These are phyloP conservation scores for Cyphomyrus discorhynchus DNA, from an alignment of 2,113 vertebrate genomes.

Conservation along the genomic window DNA sequence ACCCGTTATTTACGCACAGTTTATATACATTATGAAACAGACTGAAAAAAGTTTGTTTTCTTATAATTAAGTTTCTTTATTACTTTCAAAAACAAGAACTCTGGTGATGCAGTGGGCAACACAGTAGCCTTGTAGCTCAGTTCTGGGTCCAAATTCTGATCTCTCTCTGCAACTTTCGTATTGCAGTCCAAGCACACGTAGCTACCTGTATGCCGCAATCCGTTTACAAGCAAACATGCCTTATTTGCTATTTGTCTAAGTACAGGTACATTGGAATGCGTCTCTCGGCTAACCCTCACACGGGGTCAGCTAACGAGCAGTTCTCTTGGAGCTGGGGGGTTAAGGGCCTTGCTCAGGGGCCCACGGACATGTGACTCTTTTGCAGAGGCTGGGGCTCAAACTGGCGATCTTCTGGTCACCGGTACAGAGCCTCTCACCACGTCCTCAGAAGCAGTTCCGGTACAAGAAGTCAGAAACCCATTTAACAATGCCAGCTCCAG, in stretches of 20 bases:
- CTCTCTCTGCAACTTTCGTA: not conserved
- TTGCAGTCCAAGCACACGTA: not conserved
- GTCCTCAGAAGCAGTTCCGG: not conserved
- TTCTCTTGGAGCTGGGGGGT: not conserved
- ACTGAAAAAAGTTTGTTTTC: not conserved
- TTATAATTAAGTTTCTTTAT: not conserved
- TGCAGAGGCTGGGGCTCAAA: not conserved
- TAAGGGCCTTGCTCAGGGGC: not conserved
- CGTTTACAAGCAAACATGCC: not conserved
- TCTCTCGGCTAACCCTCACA: not conserved
- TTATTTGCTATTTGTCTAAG: not conserved
- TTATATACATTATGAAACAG: not conserved
- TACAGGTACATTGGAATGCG: not conserved
- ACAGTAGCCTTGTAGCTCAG: not conserved
- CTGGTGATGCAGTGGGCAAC: not conserved
- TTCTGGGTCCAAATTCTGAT: not conserved
- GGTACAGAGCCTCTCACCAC: not conserved
- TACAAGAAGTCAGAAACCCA: not conserved
- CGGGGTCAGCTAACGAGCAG: no score
- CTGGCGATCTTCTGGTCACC: not conserved
- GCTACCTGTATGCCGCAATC: no score
- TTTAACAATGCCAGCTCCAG: not conserved
- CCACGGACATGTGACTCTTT: not conserved
- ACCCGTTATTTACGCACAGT: not conserved
- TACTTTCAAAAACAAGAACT: not conserved